These are phyloP conservation scores for Erythrocercus mccallii DNA, from an alignment of 2,113 vertebrate species.

Conservation along the genomic window DNA sequence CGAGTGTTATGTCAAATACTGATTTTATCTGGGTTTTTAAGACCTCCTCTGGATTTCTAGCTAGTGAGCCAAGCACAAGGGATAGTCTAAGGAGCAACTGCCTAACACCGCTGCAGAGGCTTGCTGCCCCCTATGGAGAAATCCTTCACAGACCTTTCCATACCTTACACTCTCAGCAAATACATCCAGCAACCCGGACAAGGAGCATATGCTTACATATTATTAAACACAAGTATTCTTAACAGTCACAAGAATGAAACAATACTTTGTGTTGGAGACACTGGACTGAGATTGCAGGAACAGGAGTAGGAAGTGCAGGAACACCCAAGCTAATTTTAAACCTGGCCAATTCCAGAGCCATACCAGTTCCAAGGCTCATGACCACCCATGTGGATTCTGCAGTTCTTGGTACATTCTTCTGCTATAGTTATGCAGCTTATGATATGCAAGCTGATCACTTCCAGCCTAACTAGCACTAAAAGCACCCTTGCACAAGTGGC, in stretches of 20 bases:
- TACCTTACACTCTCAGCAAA: not conserved
- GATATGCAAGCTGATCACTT: not conserved
- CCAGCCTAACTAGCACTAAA: not conserved
- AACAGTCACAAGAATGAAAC: not conserved
- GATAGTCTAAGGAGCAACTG: not conserved
- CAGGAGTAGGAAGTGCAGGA: not conserved
- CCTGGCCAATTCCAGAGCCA: not conserved
- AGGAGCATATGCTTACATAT: not conserved
- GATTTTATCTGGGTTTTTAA: not conserved
- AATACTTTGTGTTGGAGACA: not conserved
- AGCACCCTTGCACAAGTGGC: not conserved
- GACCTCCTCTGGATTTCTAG: not conserved
- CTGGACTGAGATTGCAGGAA: not conserved
- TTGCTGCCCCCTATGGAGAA: conserved; percentile 56
- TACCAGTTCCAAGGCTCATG: not conserved
- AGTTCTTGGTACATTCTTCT: not conserved
- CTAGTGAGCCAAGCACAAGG: not conserved
- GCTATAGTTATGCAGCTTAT: not conserved
- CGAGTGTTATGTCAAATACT: not conserved
- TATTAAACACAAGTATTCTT: not conserved
- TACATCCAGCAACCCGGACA: not conserved
- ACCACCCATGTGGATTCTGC: not conserved
- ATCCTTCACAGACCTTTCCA: not conserved
- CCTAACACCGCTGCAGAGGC: not conserved
- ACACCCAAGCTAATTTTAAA: not conserved